Conservation (phyloP, 92 coral and sea anemone species). For the Epizoanthus scotinus region DNA sequence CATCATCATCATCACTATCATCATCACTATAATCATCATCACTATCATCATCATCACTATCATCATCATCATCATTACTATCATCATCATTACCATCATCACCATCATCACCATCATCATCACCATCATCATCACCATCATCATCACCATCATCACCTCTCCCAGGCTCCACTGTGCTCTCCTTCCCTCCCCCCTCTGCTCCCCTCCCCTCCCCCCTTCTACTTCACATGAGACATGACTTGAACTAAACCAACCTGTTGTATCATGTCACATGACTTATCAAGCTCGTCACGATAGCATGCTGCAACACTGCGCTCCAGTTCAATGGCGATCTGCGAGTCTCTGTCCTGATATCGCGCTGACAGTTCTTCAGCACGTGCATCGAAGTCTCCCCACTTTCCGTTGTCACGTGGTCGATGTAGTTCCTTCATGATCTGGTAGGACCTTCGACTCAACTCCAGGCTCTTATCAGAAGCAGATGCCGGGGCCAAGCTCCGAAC, state of each 20-base stretch:
- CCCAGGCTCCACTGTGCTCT: too few species aligned
- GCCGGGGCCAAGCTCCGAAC: constrained; percentile 4
- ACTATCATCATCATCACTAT: too few species aligned
- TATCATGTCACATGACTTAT: constrained; percentile 48
- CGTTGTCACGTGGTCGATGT: constrained; percentile 70
- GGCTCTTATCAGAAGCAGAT: constrained; percentile 17
- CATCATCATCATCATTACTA: too few species aligned
- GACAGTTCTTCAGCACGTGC: constrained; percentile 22
- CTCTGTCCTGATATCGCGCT: constrained; percentile 26
- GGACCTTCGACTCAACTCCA: constrained; percentile 18
- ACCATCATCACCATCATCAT: too few species aligned
- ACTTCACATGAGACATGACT: too few species aligned
- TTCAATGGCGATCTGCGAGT: constrained; percentile 52
- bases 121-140: too few species aligned
- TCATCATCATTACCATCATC: too few species aligned
- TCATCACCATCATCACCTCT: too few species aligned
- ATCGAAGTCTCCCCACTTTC: constrained; percentile 58
- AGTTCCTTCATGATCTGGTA: constrained; percentile 60
- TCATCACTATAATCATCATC: too few species aligned
- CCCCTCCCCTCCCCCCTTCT: too few species aligned
- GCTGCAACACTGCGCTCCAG: constrained; percentile 67
- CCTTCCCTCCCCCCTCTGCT: too few species aligned
- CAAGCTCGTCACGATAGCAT: constrained; percentile 54
- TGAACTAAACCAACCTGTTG: constrained; percentile 8
- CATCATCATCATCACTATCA: too few species aligned